These are phyloP conservation scores for Podabrus alpinus DNA, from an alignment of 2,888 invertebrate genomes.

Conservation along the genomic window DNA sequence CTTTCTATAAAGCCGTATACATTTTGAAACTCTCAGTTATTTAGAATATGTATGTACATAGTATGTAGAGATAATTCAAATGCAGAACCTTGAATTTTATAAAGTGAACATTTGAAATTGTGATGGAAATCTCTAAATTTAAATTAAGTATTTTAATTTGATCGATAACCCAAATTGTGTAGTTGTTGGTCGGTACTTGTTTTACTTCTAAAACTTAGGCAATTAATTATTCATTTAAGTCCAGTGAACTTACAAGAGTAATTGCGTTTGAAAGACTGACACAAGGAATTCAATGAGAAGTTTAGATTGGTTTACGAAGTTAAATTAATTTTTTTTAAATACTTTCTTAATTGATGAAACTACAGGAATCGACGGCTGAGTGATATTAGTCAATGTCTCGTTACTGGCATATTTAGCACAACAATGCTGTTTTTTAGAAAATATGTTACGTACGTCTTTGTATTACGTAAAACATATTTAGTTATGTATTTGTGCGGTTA, in stretches of 20 bases:
- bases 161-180: neutral
- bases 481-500: neutral
- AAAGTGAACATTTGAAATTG: neutral
- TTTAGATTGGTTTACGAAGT: neutral
- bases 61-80: neutral
- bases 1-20: neutral
- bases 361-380: neutral
- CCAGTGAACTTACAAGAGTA: constrained; percentile 1
- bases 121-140: neutral
- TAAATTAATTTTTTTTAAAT: neutral
- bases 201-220: constrained; percentile 4
- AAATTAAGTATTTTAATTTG: neutral
- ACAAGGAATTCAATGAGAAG: neutral
- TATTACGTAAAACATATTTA: neutral
- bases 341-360: neutral
- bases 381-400: neutral
- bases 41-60: neutral
- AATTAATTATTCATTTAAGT: constrained; percentile 5
- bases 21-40: neutral
- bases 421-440: neutral
- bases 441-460: no score
- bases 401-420: neutral
- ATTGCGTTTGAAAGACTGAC: constrained; percentile 4
- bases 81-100: neutral
- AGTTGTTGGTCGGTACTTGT: neutral